Conservation (phyloP, 2,797 vertebrate species). For the Rallus crepitans region DNA sequence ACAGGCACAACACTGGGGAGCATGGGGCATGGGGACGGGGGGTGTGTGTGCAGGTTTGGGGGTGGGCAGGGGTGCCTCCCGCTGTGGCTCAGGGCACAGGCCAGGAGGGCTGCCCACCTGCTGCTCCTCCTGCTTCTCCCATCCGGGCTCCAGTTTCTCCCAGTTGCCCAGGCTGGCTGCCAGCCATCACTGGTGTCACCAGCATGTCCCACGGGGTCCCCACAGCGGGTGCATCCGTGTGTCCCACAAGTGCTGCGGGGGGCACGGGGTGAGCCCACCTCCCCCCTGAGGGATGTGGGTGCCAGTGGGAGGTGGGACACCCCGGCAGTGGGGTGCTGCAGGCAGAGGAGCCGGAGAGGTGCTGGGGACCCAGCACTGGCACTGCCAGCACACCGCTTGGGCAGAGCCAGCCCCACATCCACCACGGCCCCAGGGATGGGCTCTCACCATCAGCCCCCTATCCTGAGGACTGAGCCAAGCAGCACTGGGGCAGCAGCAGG, state of each 20-base stretch:
- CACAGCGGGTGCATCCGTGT: too few species aligned
- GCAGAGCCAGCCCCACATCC: neutral
- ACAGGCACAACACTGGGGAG: neutral
- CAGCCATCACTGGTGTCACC: neutral
- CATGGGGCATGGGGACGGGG: rapidly evolving
- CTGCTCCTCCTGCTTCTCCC: neutral
- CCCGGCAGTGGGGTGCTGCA: rapidly evolving
- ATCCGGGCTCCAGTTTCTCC: constrained; percentile 58
- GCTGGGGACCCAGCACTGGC: rapidly evolving
- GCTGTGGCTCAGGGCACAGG: neutral
- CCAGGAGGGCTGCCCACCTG: too few species aligned
- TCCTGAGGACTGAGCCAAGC: neutral
- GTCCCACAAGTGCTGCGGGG: neutral
- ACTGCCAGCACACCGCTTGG: neutral
- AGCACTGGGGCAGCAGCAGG: rapidly evolving
- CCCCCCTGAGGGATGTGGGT: rapidly evolving
- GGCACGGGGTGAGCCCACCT: too few species aligned
- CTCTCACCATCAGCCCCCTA: neutral
- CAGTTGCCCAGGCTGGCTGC: neutral
- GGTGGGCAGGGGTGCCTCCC: rapidly evolving
- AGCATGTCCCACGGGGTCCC: neutral
- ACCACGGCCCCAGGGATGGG: rapidly evolving
- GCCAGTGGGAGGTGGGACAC: neutral
- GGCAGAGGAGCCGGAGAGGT: neutral
- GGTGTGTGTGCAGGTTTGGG: rapidly evolving